A percentile compares a stretch with the other conserved stretches of the same genome.
These are phyloP conservation scores for Dicyrtoma fusca DNA, from an alignment of 2,888 invertebrate genomes.

Conservation along the genomic window DNA sequence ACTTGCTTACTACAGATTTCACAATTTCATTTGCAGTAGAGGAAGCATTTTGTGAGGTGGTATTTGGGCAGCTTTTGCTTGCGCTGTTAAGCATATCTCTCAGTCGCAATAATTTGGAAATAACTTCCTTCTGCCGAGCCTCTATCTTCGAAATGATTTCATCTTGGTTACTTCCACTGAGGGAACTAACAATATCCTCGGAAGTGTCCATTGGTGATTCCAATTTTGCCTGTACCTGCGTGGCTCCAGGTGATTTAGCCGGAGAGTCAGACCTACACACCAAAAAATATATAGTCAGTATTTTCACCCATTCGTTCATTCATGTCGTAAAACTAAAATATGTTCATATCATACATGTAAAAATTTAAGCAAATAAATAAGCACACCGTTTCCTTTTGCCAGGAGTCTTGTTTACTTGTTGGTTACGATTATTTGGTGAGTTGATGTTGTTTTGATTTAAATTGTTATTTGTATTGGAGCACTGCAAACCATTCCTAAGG, in stretches of 20 bases:
- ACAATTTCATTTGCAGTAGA: background rate
- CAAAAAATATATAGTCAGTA: background rate
- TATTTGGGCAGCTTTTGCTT: background rate
- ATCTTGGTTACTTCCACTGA: background rate
- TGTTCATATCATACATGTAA: too few species aligned
- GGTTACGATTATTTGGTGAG: too few species aligned
- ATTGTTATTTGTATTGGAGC: too few species aligned
- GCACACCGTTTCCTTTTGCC: too few species aligned
- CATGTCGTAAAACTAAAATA: too few species aligned
- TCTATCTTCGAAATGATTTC: conserved; percentile 25
- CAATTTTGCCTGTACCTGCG: background rate
- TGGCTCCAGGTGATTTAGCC: background rate
- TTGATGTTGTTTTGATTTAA: too few species aligned
- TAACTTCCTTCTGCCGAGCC: conserved; percentile 26
- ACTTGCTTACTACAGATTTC: conserved; percentile 14
- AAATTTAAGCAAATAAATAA: too few species aligned
- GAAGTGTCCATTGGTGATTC: conserved; percentile 12
- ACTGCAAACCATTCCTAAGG: too few species aligned
- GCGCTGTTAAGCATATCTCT: conserved; percentile 26
- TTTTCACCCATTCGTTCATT: too few species aligned
- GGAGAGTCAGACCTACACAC: background rate
- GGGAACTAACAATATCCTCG: background rate
- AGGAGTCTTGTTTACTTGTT: too few species aligned
- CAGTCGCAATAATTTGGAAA: conserved; percentile 28
- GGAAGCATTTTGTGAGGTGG: too few species aligned